Evolutionary conservation across 2,797 vertebrate genomes (phyloP).

Genomic region (Artibeus jamaicensis): DNA sequence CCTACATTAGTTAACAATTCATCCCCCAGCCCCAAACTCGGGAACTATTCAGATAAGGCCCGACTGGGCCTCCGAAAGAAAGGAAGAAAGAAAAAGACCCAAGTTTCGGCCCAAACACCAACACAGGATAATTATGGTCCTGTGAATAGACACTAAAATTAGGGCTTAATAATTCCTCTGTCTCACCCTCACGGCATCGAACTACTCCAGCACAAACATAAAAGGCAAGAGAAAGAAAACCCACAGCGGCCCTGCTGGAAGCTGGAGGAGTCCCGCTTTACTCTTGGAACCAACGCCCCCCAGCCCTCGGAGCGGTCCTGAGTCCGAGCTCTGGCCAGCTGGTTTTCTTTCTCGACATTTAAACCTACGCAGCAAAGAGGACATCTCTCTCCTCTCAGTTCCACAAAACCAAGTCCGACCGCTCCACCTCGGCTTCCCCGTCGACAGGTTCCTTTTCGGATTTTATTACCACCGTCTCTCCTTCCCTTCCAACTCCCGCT

Average conservation of each 20-base stretch:
- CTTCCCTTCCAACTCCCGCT: neutral
- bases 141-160: slow-evolving; percentile 73
- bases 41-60: slow-evolving; percentile 51
- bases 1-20: slow-evolving; percentile 63
- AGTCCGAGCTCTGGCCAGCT: slow-evolving; percentile 9
- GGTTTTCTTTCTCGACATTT: slow-evolving; percentile 36
- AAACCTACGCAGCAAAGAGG: slow-evolving; percentile 39
- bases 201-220: slow-evolving; percentile 54
- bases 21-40: slow-evolving; percentile 30
- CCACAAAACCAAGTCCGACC: neutral
- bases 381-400: slow-evolving; percentile 29
- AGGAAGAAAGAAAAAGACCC: slow-evolving; percentile 9
- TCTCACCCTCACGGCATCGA: slow-evolving; percentile 33
- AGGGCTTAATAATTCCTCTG: slow-evolving; percentile 65
- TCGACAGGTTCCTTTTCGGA: neutral
- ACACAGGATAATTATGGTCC: slow-evolving; percentile 61
- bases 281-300: neutral
- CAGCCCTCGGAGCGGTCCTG: slow-evolving; percentile 15
- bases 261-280: slow-evolving; percentile 22
- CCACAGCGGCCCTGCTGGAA: neutral
- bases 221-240: slow-evolving; percentile 18
- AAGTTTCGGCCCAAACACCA: slow-evolving; percentile 68
- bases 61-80: slow-evolving; percentile 41
- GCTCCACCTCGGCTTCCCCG: neutral
- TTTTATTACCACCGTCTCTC: neutral